A percentile compares a stretch with the other conserved stretches of the same genome.
Evolutionary conservation across 2,797 vertebrate genomes (phyloP).

Genomic region (Poecilia wingei): DNA sequence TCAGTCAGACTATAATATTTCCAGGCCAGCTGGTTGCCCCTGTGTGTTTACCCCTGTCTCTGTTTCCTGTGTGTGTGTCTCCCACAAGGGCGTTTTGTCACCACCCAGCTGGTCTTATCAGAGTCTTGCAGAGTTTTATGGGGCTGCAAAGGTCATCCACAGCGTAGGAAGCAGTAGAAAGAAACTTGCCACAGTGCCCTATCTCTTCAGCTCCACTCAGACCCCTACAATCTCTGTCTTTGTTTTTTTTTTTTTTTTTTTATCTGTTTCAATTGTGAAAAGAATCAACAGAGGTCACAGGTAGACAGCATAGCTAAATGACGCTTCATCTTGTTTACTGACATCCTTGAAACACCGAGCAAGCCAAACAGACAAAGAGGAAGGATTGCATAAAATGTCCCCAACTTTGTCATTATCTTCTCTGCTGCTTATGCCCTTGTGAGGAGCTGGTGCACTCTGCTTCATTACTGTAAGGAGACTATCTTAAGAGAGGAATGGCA

Average conservation of each 20-base stretch:
- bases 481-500: constrained; percentile 75
- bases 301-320: constrained; percentile 26
- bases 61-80: constrained; percentile 51
- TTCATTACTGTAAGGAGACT: constrained; percentile 77
- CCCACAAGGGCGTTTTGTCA: constrained; percentile 66
- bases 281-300: constrained; percentile 42
- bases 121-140: constrained; percentile 61
- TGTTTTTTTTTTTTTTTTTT: neutral
- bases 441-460: constrained; percentile 57
- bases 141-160: constrained; percentile 77
- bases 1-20: constrained; percentile 52
- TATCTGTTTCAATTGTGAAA: neutral
- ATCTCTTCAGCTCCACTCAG: constrained; percentile 21
- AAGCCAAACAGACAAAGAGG: constrained; percentile 36
- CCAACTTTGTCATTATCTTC: constrained; percentile 71
- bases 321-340: constrained; percentile 38
- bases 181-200: constrained; percentile 53
- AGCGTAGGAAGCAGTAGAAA: constrained; percentile 74
- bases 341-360: constrained; percentile 33
- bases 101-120: constrained; percentile 72
- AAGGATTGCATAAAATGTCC: constrained; percentile 63
- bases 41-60: constrained; percentile 39
- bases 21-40: constrained; percentile 53
- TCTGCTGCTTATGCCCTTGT: constrained; percentile 63
- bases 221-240: constrained; percentile 19